A percentile compares a stretch with the other conserved stretches of the same genome.
phyloP scores from a whole-genome alignment of 2,888 invertebrate genomes.

The Chrysopilus asiliformis region DNA sequence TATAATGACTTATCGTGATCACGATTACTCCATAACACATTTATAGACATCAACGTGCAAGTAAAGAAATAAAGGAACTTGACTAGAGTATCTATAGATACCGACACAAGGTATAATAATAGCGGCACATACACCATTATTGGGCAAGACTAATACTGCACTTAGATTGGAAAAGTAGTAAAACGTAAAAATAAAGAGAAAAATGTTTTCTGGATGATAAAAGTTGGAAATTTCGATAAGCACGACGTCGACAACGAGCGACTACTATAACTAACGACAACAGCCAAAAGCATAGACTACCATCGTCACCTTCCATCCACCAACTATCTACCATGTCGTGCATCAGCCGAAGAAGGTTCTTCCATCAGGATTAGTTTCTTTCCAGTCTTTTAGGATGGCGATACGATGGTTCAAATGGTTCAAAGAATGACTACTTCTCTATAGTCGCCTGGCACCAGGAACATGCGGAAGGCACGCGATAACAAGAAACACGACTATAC shows the following conservation, averaged over 20 bases:
- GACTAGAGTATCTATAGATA: not conserved
- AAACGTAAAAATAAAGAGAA: too few relatives aligned
- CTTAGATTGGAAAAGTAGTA: too few relatives aligned
- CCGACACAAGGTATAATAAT: too few relatives aligned
- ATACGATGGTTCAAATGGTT: too few relatives aligned
- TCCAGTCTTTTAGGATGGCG: too few relatives aligned
- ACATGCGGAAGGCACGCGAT: constrained; percentile 7
- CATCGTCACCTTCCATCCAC: too few relatives aligned
- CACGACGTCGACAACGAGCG: constrained; percentile 6
- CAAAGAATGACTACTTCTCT: constrained; percentile 3
- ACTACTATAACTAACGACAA: too few relatives aligned
- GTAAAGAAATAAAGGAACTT: not conserved
- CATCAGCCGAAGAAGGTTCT: too few relatives aligned
- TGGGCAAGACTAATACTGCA: not conserved
- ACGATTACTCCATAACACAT: constrained; percentile 10
- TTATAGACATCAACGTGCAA: constrained; percentile 4
- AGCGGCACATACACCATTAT: not conserved
- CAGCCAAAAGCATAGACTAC: too few relatives aligned
- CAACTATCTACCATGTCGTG: too few relatives aligned
- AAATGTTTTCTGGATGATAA: too few relatives aligned
- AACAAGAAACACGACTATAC: constrained; percentile 8
- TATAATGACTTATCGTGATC: constrained; percentile 12
- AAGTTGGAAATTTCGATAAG: constrained; percentile 10
- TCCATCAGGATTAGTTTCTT: too few relatives aligned
- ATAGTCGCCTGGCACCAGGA: not conserved